A percentile compares a stretch with the other conserved stretches of the same genome.
Conservation (phyloP, 1,140 invertebrate genomes). For the Drosophila funebris region DNA sequence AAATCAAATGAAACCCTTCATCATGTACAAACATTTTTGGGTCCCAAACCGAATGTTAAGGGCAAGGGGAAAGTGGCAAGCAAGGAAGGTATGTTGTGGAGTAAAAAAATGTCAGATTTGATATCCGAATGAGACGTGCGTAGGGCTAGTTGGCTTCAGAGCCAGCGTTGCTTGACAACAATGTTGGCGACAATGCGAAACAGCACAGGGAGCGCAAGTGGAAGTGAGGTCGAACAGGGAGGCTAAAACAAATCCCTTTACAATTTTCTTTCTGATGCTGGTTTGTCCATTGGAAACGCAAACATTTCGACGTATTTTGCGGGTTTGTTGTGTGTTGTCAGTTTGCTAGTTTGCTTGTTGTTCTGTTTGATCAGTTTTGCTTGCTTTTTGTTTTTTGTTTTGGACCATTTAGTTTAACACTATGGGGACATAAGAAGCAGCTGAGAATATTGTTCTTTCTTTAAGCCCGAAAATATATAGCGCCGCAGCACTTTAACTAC, state of each 20-base stretch:
- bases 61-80: neutral
- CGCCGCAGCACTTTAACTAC: constrained; percentile 11
- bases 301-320: constrained; percentile 55
- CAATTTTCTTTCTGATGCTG: constrained; percentile 27
- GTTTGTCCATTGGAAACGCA: constrained; percentile 28
- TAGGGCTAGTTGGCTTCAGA: constrained; percentile 4
- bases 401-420: constrained; percentile 3
- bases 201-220: neutral
- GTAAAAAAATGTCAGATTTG: constrained; percentile 48
- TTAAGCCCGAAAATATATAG: constrained; percentile 15
- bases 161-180: constrained; percentile 31
- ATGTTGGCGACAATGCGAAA: constrained; percentile 50
- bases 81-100: neutral
- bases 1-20: constrained; percentile 81
- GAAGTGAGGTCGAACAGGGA: neutral
- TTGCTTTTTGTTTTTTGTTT: constrained; percentile 14
- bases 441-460: neutral
- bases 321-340: constrained; percentile 46
- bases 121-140: constrained; percentile 49
- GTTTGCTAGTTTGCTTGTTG: constrained; percentile 35
- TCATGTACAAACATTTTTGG: constrained; percentile 71
- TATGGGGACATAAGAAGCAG: neutral
- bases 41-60: constrained; percentile 43
- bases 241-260: constrained; percentile 58
- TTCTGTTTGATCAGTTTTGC: constrained; percentile 9